Evolutionary conservation across 1,140 invertebrate genomes (phyloP).

Genomic region (Drosophila auraria): DNA sequence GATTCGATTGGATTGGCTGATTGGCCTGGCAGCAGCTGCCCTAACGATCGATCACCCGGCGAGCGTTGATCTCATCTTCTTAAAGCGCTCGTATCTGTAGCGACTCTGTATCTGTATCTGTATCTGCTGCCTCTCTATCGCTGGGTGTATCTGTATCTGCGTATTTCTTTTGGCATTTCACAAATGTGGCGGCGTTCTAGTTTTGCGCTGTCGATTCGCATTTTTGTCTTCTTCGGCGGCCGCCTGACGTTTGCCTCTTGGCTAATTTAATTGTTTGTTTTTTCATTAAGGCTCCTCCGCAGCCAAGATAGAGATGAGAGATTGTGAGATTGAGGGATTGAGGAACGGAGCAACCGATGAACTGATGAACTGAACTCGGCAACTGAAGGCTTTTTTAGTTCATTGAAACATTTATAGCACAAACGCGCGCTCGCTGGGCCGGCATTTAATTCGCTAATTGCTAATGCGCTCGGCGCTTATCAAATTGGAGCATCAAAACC

Average conservation of each 20-base stretch:
- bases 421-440: constrained; percentile 43
- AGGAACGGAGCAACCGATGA: constrained; percentile 8
- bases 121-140: not conserved
- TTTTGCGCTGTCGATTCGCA: constrained; percentile 69
- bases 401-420: constrained; percentile 80
- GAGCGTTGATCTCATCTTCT: constrained; percentile 70
- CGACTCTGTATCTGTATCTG: constrained; percentile 22
- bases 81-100: constrained; percentile 23
- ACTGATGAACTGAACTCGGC: constrained; percentile 15
- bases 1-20: constrained; percentile 34
- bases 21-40: constrained; percentile 63
- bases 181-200: constrained; percentile 77
- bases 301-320: constrained; percentile 30
- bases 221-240: constrained; percentile 48
- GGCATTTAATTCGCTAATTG: constrained; percentile 81
- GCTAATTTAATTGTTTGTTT: constrained; percentile 82
- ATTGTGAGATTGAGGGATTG: constrained; percentile 10
- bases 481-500: constrained; percentile 79
- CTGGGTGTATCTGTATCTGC: constrained; percentile 32
- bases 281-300: constrained; percentile 64
- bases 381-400: constrained; percentile 68
- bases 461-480: constrained; percentile 75
- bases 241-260: constrained; percentile 65
- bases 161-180: constrained; percentile 69
- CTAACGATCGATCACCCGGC: constrained; percentile 55